Conservation (phyloP, 1,140 invertebrate species). For the Pomphorhynchus laevis region DNA sequence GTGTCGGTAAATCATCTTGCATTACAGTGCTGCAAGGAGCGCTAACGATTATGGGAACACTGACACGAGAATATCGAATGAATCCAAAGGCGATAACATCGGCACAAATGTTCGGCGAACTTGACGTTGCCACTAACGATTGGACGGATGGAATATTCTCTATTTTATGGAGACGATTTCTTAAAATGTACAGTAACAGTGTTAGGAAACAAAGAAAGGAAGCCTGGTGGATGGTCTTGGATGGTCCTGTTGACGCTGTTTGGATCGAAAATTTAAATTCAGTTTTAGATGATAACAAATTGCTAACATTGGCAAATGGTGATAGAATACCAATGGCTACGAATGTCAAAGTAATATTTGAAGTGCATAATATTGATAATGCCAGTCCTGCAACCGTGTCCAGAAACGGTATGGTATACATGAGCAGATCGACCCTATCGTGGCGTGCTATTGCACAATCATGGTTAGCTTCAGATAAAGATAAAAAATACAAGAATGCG, state of each 20-base stretch:
- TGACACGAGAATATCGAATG: constrained; percentile 61
- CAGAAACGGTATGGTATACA: constrained; percentile 20
- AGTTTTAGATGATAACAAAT: constrained; percentile 21
- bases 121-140: constrained; percentile 77
- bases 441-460: constrained; percentile 19
- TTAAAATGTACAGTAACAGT: constrained; percentile 36
- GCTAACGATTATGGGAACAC: constrained; percentile 39
- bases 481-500: too few relatives aligned
- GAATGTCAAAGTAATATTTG: constrained; percentile 19
- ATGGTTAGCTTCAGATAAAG: too few relatives aligned
- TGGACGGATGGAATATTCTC: constrained; percentile 93
- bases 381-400: constrained; percentile 20
- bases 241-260: constrained; percentile 20
- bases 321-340: constrained; percentile 20
- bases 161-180: constrained; percentile 59
- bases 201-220: too few relatives aligned
- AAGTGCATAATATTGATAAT: constrained; percentile 20
- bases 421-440: constrained; percentile 17
- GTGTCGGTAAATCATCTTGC: constrained; percentile 26
- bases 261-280: constrained; percentile 22
- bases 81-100: constrained; percentile 85
- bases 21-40: constrained; percentile 73
- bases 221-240: constrained; percentile 16
- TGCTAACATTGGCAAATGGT: constrained; percentile 19
- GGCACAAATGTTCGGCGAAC: constrained; percentile 68